Conservation (phyloP, 1,140 invertebrate genomes). For the Oppia nitens region DNA sequence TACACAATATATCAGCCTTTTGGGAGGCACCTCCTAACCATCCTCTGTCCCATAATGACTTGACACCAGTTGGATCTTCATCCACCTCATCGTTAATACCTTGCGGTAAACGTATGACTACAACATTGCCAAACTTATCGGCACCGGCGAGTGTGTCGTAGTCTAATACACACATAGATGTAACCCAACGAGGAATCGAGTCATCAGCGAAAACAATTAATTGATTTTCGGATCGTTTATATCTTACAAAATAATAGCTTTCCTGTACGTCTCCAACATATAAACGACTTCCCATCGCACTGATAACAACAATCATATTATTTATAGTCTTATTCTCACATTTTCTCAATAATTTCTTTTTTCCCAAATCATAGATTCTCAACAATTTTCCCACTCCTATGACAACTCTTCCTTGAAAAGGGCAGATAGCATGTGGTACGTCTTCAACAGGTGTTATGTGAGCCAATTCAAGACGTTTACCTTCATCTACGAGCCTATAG, state of each 20-base stretch:
- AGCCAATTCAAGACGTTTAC: slow-evolving; percentile 65
- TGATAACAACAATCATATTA: slow-evolving; percentile 80
- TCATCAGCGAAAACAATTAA: slow-evolving; percentile 97
- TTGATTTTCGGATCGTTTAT: slow-evolving; percentile 90
- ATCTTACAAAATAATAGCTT: slow-evolving; percentile 87
- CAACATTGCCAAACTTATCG: slow-evolving; percentile 98
- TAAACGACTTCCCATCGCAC: slow-evolving; percentile 79
- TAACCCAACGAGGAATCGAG: slow-evolving; percentile 89
- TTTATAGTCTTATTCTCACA: slow-evolving; percentile 98
- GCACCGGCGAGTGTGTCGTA: slow-evolving; percentile 89
- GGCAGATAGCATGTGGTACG: slow-evolving; percentile 67
- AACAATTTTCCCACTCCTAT: slow-evolving; percentile 82
- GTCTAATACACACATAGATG: slow-evolving; percentile 77
- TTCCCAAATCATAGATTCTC: slow-evolving; percentile 88
- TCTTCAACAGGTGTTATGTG: slow-evolving; percentile 92
- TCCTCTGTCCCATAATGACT: slow-evolving; percentile 94
- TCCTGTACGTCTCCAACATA: slow-evolving; percentile 93
- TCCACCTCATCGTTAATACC: slow-evolving; percentile 93
- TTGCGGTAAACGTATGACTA: slow-evolving; percentile 68
- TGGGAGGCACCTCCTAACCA: slow-evolving; percentile 91
- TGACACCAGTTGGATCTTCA: slow-evolving; percentile 96
- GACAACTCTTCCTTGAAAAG: slow-evolving; percentile 77
- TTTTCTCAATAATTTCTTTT: slow-evolving; percentile 88
- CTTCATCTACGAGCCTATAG: slow-evolving; percentile 52
- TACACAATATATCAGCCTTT: slow-evolving; percentile 78